Conservation (phyloP, 2,888 invertebrate genomes). For the Leucophenga maculata region DNA sequence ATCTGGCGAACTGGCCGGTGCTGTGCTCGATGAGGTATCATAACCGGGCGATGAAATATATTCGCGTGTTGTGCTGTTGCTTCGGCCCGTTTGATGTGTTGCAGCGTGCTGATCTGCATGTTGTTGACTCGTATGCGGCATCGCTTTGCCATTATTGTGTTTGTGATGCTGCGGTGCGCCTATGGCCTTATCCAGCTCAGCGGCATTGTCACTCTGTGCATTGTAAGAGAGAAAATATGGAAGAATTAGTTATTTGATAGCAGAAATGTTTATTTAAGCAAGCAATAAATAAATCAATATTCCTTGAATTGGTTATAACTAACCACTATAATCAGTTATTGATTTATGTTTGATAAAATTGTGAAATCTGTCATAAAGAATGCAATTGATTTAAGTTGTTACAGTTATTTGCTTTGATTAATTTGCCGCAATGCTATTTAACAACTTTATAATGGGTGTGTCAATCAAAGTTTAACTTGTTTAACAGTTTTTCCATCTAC, state of each 20-base stretch:
- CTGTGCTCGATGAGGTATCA: conserved; percentile 80
- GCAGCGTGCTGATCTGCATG: conserved; percentile 42
- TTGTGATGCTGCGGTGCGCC: conserved; percentile 49
- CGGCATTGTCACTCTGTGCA: conserved; percentile 77
- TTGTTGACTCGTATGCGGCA: conserved; percentile 36
- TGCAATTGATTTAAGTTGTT: too few species aligned
- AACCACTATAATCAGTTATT: too few species aligned
- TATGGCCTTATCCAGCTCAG: conserved; percentile 72
- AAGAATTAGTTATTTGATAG: conserved; percentile 10
- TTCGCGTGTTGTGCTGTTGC: conserved; percentile 58
- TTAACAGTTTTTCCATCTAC: too few species aligned
- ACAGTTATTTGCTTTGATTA: background rate
- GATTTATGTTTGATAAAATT: too few species aligned
- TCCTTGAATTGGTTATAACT: too few species aligned
- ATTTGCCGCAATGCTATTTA: too few species aligned
- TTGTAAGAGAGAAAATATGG: background rate
- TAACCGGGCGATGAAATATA: conserved; percentile 74
- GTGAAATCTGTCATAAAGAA: too few species aligned
- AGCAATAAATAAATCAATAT: too few species aligned
- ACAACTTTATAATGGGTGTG: too few species aligned
- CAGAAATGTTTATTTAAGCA: conserved; percentile 19
- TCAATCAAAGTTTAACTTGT: too few species aligned
- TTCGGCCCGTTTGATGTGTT: conserved; percentile 46
- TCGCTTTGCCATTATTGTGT: conserved; percentile 35
- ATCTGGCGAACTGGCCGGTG: conserved; percentile 80